phyloP scores from a whole-genome alignment of 2,797 vertebrate genomes.

The Morus bassanus region DNA sequence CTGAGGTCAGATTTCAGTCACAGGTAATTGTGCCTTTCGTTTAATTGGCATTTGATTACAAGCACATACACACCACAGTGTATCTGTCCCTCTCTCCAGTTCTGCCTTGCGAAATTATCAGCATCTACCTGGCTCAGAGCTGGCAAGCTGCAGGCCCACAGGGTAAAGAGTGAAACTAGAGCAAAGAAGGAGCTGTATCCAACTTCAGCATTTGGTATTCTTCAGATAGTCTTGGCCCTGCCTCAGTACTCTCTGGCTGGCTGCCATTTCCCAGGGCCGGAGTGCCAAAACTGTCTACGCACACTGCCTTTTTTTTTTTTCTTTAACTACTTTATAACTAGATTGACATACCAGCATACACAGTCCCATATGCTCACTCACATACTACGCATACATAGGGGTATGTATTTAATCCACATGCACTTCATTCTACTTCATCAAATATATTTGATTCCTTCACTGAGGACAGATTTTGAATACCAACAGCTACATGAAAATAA shows the following conservation, averaged over 20 bases:
- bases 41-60: not conserved
- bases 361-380: not conserved
- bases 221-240: conserved; percentile 65
- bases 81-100: not conserved
- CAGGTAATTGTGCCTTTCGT: not conserved
- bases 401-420: conserved; percentile 7
- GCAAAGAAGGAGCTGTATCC: not conserved
- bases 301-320: not conserved
- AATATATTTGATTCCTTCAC: not conserved
- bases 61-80: not conserved
- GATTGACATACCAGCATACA: not conserved
- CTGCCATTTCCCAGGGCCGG: conserved; percentile 76
- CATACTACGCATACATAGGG: not conserved
- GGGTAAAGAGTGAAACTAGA: not conserved
- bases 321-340: conserved; percentile 44
- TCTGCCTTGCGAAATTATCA: not conserved
- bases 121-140: not conserved
- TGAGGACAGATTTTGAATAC: not conserved
- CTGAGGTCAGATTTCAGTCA: not conserved
- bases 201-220: conserved; percentile 58
- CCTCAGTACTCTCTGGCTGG: conserved; percentile 60
- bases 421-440: not conserved
- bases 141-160: not conserved
- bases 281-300: conserved; percentile 64
- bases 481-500: not conserved